Conservation (phyloP, 2,113 vertebrate species). For the Chaetodon trifascialis region DNA sequence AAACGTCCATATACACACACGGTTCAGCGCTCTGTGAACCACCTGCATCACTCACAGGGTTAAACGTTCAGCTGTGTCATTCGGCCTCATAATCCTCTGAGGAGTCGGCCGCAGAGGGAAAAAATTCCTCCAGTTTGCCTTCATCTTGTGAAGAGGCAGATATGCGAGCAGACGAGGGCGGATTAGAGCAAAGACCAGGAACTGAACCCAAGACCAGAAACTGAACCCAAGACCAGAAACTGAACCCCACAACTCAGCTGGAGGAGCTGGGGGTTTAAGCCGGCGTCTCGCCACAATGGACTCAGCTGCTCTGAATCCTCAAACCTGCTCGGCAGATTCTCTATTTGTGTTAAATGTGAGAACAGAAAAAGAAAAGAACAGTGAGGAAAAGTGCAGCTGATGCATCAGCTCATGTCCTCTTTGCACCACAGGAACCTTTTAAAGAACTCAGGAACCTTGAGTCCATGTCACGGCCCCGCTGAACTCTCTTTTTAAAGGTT, state of each 20-base stretch:
- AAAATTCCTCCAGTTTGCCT: neutral
- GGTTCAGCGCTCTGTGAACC: neutral
- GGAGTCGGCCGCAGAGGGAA: neutral
- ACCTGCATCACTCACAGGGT: conserved; percentile 19
- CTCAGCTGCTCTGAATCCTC: neutral
- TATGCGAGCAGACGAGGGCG: conserved; percentile 33
- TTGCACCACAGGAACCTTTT: too few relatives aligned
- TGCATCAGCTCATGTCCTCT: too few relatives aligned
- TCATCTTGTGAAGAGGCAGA: conserved; percentile 10
- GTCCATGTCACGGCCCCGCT: too few relatives aligned
- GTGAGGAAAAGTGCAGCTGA: too few relatives aligned
- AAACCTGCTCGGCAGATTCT: too few relatives aligned
- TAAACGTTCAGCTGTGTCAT: conserved; percentile 18
- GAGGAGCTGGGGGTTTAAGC: conserved; percentile 32
- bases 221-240: conserved; percentile 7
- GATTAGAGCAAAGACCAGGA: conserved; percentile 35
- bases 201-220: too few relatives aligned
- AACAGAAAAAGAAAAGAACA: too few relatives aligned
- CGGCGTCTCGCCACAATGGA: conserved; percentile 42
- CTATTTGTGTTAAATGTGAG: neutral
- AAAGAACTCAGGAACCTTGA: too few relatives aligned
- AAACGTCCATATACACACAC: neutral
- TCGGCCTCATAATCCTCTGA: conserved; percentile 38
- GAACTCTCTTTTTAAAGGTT: too few relatives aligned
- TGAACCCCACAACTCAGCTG: conserved; percentile 34